Percentiles rank a stretch among this genome's conserved stretches.
Conservation (phyloP, 2,797 vertebrate species). For the Cyclura pinguis region DNA sequence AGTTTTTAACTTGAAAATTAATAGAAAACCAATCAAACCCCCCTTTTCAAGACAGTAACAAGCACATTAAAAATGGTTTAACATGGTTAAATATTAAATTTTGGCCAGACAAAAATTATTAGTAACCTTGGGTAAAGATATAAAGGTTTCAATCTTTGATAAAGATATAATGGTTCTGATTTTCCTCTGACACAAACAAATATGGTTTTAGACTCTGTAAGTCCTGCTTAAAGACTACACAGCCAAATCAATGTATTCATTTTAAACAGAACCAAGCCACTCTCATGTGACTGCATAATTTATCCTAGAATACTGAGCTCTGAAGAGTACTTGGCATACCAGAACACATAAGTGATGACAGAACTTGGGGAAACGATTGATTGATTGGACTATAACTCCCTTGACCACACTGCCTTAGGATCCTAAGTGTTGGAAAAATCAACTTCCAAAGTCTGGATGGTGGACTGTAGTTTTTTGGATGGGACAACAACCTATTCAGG, state of each 20-base stretch:
- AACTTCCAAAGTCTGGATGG: too few species aligned
- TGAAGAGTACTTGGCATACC: background rate
- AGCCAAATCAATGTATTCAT: background rate
- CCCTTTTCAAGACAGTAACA: background rate
- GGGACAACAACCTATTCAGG: background rate
- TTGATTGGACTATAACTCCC: too few species aligned
- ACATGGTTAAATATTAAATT: background rate
- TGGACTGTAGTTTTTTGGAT: background rate
- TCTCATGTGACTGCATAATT: background rate
- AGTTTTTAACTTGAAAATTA: slow-evolving; percentile 28
- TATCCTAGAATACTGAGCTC: background rate
- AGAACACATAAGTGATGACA: background rate
- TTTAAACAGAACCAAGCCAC: background rate
- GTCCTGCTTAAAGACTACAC: too few species aligned
- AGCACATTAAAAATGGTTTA: background rate
- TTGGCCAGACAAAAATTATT: background rate
- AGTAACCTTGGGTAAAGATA: background rate
- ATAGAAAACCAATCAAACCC: slow-evolving; percentile 10
- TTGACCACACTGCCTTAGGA: too few species aligned
- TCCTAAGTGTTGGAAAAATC: too few species aligned
- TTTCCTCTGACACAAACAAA: background rate
- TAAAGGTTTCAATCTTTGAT: background rate
- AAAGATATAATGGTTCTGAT: background rate
- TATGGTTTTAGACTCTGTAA: background rate
- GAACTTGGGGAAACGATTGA: too few species aligned